Evolutionary conservation across 2,888 invertebrate species (phyloP).

Genomic region (Phorcus lineatus): DNA sequence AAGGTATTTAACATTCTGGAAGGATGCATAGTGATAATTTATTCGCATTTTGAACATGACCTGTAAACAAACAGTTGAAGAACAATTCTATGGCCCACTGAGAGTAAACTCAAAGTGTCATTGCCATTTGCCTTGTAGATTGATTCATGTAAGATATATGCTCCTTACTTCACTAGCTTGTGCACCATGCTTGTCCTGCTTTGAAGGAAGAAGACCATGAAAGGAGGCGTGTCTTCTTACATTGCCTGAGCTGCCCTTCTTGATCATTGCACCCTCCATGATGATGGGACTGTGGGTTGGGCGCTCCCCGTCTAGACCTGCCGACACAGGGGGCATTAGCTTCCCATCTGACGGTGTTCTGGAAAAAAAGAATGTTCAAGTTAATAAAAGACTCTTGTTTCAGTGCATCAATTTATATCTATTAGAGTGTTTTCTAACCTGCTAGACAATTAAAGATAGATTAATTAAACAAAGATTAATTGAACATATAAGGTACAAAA

Average conservation of each 20-base stretch:
- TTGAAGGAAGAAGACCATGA: constrained; percentile 62
- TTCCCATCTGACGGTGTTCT: constrained; percentile 65
- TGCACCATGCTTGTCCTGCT: constrained; percentile 37
- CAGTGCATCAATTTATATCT: neutral
- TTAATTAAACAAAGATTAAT: no score
- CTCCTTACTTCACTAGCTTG: neutral
- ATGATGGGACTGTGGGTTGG: constrained; percentile 62
- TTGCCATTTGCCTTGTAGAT: no score
- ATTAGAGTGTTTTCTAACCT: no score
- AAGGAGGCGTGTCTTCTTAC: constrained; percentile 66
- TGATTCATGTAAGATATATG: neutral
- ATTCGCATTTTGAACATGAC: no score
- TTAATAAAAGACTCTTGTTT: no score
- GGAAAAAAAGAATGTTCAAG: neutral
- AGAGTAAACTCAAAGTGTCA: no score
- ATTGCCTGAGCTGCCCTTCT: constrained; percentile 44
- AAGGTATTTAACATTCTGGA: no score
- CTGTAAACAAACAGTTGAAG: no score
- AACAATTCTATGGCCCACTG: no score
- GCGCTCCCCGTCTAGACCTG: constrained; percentile 40
- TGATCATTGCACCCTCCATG: constrained; percentile 49
- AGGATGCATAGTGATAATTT: no score
- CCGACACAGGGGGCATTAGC: constrained; percentile 41
- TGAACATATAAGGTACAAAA: no score
- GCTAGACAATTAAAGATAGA: no score